These are phyloP conservation scores for Conchocele bisecta DNA, from an alignment of 2,888 invertebrate species.

Conservation along the genomic window DNA sequence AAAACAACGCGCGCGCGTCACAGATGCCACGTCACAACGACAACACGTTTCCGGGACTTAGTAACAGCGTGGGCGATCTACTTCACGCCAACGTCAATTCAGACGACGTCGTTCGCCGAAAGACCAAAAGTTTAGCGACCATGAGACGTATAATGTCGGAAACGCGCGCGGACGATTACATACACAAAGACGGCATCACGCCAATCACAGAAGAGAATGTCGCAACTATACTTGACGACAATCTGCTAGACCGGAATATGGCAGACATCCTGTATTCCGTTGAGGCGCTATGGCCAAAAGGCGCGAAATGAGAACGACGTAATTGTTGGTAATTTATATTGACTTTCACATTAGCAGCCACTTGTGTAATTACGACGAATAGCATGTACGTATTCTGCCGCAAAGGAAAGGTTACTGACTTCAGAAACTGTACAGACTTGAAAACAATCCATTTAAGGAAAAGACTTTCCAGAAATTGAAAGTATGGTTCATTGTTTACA, in stretches of 20 bases:
- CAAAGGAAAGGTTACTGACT: too few relatives aligned
- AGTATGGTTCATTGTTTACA: too few relatives aligned
- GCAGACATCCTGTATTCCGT: conserved; percentile 71
- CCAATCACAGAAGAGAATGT: conserved; percentile 49
- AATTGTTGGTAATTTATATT: too few relatives aligned
- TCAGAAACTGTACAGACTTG: too few relatives aligned
- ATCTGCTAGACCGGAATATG: conserved; percentile 70
- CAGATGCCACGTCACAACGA: conserved; percentile 23
- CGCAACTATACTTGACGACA: conserved; percentile 63
- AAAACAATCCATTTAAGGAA: too few relatives aligned
- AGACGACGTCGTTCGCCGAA: conserved; percentile 36
- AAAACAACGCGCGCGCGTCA: background rate
- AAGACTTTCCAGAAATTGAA: too few relatives aligned
- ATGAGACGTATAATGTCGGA: conserved; percentile 47
- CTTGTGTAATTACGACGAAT: too few relatives aligned
- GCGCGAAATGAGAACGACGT: too few relatives aligned
- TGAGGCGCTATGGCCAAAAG: conserved; percentile 70
- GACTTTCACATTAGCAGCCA: too few relatives aligned
- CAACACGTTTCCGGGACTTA: conserved; percentile 37
- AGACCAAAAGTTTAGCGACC: conserved; percentile 67
- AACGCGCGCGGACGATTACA: conserved; percentile 28
- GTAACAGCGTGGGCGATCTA: conserved; percentile 57
- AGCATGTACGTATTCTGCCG: too few relatives aligned
- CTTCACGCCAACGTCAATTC: conserved; percentile 21
- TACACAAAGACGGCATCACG: conserved; percentile 44